A percentile compares a stretch with the other conserved stretches of the same genome.
phyloP scores from a whole-genome alignment of 2,113 vertebrate species.

The Trachemys scripta region DNA sequence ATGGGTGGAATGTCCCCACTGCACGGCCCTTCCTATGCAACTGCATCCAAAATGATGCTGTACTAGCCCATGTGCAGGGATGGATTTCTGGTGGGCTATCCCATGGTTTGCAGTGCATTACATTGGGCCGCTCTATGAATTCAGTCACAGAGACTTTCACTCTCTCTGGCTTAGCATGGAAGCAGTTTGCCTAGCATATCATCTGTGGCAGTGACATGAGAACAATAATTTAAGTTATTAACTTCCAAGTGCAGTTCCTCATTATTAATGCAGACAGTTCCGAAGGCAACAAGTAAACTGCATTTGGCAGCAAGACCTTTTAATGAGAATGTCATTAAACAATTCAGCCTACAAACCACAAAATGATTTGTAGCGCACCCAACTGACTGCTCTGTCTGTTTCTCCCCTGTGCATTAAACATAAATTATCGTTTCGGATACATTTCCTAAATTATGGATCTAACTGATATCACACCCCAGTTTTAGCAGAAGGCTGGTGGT shows the following conservation, averaged over 20 bases:
- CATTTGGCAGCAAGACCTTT: constrained; percentile 36
- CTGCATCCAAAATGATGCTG: background rate
- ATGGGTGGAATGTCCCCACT: background rate
- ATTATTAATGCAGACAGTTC: constrained; percentile 5
- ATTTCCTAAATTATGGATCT: background rate
- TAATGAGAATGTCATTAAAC: background rate
- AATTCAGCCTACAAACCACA: background rate
- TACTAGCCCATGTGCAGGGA: background rate
- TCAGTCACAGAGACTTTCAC: background rate
- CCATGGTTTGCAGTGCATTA: background rate
- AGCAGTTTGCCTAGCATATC: background rate
- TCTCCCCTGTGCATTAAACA: background rate
- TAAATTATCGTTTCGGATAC: background rate
- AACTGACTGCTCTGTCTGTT: background rate
- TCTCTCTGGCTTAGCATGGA: background rate
- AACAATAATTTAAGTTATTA: background rate
- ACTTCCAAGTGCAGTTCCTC: constrained; percentile 22
- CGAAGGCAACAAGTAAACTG: constrained; percentile 34
- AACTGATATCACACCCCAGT: background rate
- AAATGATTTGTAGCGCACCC: background rate
- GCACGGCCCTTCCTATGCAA: background rate
- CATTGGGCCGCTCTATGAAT: background rate
- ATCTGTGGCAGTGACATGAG: background rate
- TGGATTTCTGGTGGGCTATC: background rate
- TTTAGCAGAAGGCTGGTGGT: background rate